A percentile compares a stretch with the other conserved stretches of the same genome.
Evolutionary conservation across 1,140 invertebrate genomes (phyloP).

Genomic region (Pentalonia nigronervosa): DNA sequence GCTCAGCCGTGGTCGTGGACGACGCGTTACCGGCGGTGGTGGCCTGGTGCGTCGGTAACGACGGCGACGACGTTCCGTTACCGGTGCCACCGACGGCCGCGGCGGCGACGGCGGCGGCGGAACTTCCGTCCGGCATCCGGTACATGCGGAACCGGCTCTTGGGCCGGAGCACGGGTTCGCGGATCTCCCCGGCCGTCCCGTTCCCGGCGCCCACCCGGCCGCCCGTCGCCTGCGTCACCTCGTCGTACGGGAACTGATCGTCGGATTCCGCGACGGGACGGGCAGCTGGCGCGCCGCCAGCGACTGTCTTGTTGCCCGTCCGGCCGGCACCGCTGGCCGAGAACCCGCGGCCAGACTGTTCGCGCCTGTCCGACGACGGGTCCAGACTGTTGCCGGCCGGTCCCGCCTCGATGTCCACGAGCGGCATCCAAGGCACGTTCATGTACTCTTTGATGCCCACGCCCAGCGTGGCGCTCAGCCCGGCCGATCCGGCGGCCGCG

Average conservation of each 20-base stretch:
- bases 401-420: conserved; percentile 20
- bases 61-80: conserved; percentile 61
- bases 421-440: conserved; percentile 59
- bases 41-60: not conserved
- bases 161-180: conserved; percentile 75
- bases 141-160: conserved; percentile 52
- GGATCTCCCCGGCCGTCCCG: conserved; percentile 64
- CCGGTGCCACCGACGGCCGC: conserved; percentile 59
- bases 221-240: not conserved
- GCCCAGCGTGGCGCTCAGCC: conserved; percentile 43
- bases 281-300: not conserved
- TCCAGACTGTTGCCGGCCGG: conserved; percentile 42
- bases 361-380: conserved; percentile 35
- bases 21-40: not conserved
- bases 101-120: conserved; percentile 59
- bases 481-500: not conserved
- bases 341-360: conserved; percentile 48
- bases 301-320: not conserved
- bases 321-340: not conserved
- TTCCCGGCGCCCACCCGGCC: not conserved
- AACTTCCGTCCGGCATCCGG: conserved; percentile 40
- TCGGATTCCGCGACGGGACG: not conserved
- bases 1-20: not conserved
- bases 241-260: conserved; percentile 40
- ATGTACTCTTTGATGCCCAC: conserved; percentile 60